A percentile compares a stretch with the other conserved stretches of the same genome.
phyloP scores from a whole-genome alignment of 2,113 vertebrate genomes.

The Paramormyrops kingsleyae region DNA sequence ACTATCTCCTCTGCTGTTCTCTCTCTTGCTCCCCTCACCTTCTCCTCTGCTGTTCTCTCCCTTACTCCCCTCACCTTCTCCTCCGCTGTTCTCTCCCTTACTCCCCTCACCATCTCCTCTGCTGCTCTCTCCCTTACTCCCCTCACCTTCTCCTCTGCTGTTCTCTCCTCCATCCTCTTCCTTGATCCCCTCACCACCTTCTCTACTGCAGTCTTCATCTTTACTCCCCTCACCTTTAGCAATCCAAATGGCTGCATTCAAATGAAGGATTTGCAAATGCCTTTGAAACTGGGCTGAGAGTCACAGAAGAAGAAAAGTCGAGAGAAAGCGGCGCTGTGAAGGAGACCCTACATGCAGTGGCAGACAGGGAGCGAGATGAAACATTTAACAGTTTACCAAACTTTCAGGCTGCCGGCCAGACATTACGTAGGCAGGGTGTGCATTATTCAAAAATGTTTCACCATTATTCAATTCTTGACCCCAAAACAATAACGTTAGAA shows the following conservation, averaged over 20 bases:
- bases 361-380: neutral
- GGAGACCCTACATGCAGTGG: too few relatives aligned
- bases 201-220: neutral
- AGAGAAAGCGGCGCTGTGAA: neutral
- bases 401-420: neutral
- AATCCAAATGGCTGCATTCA: neutral
- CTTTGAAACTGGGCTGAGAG: neutral
- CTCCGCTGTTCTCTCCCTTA: too few relatives aligned
- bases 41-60: neutral
- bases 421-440: neutral
- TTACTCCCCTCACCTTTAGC: neutral
- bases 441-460: neutral
- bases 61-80: neutral
- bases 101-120: neutral
- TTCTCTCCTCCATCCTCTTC: neutral
- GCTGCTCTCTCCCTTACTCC: too few relatives aligned
- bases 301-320: slow-evolving; percentile 9
- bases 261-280: neutral
- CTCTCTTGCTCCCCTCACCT: neutral
- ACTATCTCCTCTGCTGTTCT: neutral
- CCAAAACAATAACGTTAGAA: neutral
- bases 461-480: neutral
- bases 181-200: neutral
- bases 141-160: neutral
- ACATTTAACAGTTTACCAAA: neutral